Evolutionary conservation across 2,113 vertebrate species (phyloP).

Genomic region (Thinocorus orbignyianus): DNA sequence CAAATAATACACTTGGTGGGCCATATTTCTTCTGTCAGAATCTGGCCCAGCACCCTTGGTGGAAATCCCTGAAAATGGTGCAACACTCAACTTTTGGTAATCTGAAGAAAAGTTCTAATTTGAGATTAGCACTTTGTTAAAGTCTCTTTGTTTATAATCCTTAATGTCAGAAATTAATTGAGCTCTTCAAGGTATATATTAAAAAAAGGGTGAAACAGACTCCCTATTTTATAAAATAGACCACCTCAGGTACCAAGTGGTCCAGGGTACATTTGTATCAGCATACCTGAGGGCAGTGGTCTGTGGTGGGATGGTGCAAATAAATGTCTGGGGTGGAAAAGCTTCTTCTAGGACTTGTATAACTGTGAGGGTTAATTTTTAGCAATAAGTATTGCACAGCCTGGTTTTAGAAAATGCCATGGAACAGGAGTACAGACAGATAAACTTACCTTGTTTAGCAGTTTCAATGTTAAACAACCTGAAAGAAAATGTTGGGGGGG

Average conservation of each 20-base stretch:
- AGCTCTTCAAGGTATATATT: neutral
- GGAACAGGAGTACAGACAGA: neutral
- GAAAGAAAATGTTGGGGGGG: neutral
- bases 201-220: neutral
- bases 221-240: neutral
- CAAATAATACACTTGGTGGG: neutral
- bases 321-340: neutral
- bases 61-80: neutral
- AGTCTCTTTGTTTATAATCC: neutral
- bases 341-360: neutral
- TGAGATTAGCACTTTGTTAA: neutral
- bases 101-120: neutral
- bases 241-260: neutral
- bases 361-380: neutral
- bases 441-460: neutral
- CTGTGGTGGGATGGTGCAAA: neutral
- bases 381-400: neutral
- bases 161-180: neutral
- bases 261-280: neutral
- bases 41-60: neutral
- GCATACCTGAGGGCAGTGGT: neutral
- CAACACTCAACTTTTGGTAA: neutral
- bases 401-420: neutral
- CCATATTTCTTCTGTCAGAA: neutral
- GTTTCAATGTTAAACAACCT: neutral